Percentiles rank a stretch among this genome's conserved stretches.
These are phyloP conservation scores for Eupithecia pulchellata DNA, from an alignment of 2,888 invertebrate species.

Conservation along the genomic window DNA sequence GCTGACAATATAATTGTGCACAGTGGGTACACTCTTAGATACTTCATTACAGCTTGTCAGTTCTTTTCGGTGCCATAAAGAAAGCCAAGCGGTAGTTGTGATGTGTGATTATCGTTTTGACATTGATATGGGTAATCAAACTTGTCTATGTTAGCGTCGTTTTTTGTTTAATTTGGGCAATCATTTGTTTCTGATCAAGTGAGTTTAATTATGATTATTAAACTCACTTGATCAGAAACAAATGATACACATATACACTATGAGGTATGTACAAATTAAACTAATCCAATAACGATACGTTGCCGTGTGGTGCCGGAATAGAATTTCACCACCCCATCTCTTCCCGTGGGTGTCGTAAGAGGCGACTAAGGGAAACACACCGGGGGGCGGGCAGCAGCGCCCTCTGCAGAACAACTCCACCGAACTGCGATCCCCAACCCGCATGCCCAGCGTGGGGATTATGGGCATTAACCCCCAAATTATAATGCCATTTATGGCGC, in stretches of 20 bases:
- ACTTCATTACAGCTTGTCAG: not conserved
- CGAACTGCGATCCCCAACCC: no score
- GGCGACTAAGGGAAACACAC: no score
- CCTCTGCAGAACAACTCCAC: no score
- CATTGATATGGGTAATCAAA: not conserved
- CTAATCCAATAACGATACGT: no score
- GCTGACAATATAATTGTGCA: not conserved
- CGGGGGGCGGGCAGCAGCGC: no score
- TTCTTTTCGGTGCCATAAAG: not conserved
- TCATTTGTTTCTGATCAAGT: not conserved
- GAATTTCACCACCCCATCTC: no score
- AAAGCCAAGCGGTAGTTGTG: not conserved
- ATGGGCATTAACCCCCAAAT: no score
- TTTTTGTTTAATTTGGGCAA: not conserved
- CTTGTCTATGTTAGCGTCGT: not conserved
- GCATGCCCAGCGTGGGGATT: no score
- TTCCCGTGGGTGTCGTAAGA: no score
- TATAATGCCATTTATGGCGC: no score
- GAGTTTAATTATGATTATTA: not conserved
- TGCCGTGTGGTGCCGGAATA: no score
- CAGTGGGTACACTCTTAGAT: not conserved
- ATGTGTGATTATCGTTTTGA: constrained; percentile 2
- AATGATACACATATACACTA: no score
- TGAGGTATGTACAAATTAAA: not conserved
- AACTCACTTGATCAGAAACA: not conserved